A percentile compares a stretch with the other conserved stretches of the same genome.
phyloP scores from a whole-genome alignment of 2,113 vertebrate genomes.

The Coracopsis vasa region DNA sequence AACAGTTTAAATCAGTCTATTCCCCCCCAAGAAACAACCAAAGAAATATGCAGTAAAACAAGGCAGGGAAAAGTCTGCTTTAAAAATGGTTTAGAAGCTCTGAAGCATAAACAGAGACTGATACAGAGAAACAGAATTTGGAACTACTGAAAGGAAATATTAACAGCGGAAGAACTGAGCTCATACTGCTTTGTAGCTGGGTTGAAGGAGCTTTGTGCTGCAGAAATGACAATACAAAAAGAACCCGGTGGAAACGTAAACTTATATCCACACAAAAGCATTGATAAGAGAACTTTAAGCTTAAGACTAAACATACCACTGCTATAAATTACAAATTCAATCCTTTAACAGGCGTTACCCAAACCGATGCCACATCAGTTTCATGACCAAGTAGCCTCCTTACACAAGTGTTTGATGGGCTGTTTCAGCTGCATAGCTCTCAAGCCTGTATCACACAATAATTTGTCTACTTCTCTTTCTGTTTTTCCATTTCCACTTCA shows the following conservation, averaged over 20 bases:
- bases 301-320: neutral
- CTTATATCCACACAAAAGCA: neutral
- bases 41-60: neutral
- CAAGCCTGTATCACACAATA: neutral
- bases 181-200: neutral
- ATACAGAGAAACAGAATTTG: neutral
- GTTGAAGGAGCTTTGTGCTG: neutral
- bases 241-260: neutral
- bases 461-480: neutral
- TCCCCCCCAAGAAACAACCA: neutral
- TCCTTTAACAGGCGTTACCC: neutral
- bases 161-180: constrained; percentile 14
- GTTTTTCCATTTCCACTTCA: neutral
- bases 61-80: neutral
- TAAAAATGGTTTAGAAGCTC: neutral
- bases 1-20: neutral
- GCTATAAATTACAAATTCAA: neutral
- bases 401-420: neutral
- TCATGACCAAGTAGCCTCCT: neutral
- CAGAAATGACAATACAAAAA: neutral
- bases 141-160: neutral
- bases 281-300: neutral
- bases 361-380: neutral
- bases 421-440: neutral
- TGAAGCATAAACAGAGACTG: neutral